Base-by-base conservation (phyloP, 1,140 invertebrate species). In the Drosophila kepulauana region DNA sequence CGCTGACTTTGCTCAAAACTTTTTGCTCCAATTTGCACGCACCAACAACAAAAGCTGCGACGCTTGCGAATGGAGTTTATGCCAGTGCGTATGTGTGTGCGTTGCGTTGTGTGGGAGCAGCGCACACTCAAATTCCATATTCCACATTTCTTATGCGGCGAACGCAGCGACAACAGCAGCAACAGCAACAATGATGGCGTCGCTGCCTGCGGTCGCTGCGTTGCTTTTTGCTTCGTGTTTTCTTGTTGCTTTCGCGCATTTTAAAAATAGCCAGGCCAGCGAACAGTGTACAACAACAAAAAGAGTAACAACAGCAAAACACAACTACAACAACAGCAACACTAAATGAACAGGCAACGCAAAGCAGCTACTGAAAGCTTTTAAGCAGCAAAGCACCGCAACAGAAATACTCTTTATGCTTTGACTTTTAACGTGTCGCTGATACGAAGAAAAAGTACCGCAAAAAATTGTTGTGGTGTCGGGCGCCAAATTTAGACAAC, bases 231-330 rank as follows among this genome's bases (percentile, higher is more conserved):
- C 72, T 76, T 69, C 58, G 81, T 78, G 65, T 75, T 67, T 79
- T 87, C 51, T 77, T 82, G 56, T 82, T 87, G 76, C 63, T 87
- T 85, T 87, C 69, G 77, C 66, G 70, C 69, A 87, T 80, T 86
- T 87, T 87, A 87, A 80, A 87, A 87, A 87, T 87, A 87, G 82
- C 82, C 82, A 72, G 61, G 61, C 74, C 81, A 82, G 80, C 72
- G 56, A 78, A 67, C 65, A 78, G 69, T 51, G 51, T 52, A 38
- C 46, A 63, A 49, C 20, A 52, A 64, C 46, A 67, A 51, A 48
- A 72, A 67, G 20, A 25, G 20, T 20, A 72, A 57, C 66, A 54
- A 52, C 63, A 63, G 35, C 7, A 8, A 38, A 64, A 58, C 72
- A 81, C 56, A 63, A 67, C 54, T 45, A 62, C 75, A 61, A 45